These are phyloP conservation scores for Anthonomus grandis DNA, from an alignment of 1,140 invertebrate genomes.

Conservation along the genomic window DNA sequence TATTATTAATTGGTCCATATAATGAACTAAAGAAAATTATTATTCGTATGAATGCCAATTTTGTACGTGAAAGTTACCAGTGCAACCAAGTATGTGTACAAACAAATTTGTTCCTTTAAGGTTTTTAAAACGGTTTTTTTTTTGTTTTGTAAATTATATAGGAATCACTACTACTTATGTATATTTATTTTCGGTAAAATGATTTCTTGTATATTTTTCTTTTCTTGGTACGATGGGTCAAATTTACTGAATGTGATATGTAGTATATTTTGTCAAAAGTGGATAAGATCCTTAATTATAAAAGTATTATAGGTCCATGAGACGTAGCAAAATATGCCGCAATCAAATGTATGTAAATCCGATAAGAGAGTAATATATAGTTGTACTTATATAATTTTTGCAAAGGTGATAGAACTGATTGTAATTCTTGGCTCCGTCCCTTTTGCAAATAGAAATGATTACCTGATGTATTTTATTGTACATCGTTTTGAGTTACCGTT, in stretches of 20 bases:
- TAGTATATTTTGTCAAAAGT: constrained; percentile 14
- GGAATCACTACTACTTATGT: constrained; percentile 5
- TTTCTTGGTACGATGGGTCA: constrained; percentile 9
- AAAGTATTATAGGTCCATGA: constrained; percentile 3
- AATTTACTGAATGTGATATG: constrained; percentile 20
- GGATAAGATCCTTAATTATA: background rate
- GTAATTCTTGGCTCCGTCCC: constrained; percentile 20
- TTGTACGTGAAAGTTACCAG: constrained; percentile 46
- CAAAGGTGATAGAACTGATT: constrained; percentile 29
- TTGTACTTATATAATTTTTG: constrained; percentile 39
- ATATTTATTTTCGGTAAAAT: constrained; percentile 8
- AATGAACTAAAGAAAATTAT: constrained; percentile 14
- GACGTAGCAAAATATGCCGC: constrained; percentile 18
- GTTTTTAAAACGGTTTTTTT: constrained; percentile 37
- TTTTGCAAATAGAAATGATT: constrained; percentile 36
- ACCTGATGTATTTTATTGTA: constrained; percentile 41
- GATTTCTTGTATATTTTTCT: constrained; percentile 11
- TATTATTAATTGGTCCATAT: constrained; percentile 30
- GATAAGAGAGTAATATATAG: constrained; percentile 29
- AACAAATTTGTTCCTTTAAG: constrained; percentile 42
- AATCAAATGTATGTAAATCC: constrained; percentile 19
- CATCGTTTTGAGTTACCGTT: constrained; percentile 45
- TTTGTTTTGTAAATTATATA: constrained; percentile 35
- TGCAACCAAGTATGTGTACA: constrained; percentile 47
- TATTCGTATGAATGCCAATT: constrained; percentile 44